phyloP scores from a whole-genome alignment of 1,140 invertebrate genomes.

The Achatina immaculata region DNA sequence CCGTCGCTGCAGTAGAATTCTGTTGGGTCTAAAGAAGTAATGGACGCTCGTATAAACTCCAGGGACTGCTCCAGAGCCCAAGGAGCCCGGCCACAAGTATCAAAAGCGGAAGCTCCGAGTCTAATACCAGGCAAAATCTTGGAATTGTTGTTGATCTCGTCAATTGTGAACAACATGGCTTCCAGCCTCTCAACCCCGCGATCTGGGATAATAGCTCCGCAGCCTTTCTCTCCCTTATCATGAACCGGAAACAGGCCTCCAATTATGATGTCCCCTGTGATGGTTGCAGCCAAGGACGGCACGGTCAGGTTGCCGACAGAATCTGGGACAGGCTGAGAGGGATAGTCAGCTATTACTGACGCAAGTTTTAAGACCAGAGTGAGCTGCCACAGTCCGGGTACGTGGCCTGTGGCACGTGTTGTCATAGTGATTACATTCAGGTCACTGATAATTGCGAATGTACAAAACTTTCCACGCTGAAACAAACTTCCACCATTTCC shows the following conservation, averaged over 20 bases:
- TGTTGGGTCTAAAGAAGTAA: conserved; percentile 67
- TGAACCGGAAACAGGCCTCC: conserved; percentile 86
- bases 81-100: conserved; percentile 84
- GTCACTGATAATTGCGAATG: too few relatives aligned
- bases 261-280: conserved; percentile 79
- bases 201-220: conserved; percentile 80
- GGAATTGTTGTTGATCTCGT: conserved; percentile 79
- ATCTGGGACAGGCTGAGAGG: background rate
- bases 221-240: conserved; percentile 68
- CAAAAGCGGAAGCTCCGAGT: conserved; percentile 83
- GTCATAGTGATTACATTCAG: background rate
- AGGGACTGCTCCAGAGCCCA: conserved; percentile 86
- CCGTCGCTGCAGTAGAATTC: conserved; percentile 66
- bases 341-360: background rate
- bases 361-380: background rate
- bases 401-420: background rate
- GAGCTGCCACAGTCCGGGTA: background rate
- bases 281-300: conserved; percentile 47
- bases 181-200: conserved; percentile 84
- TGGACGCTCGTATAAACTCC: conserved; percentile 78
- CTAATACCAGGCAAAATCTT: conserved; percentile 75
- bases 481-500: too few relatives aligned
- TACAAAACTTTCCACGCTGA: too few relatives aligned
- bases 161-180: conserved; percentile 86
- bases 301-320: background rate